These are phyloP conservation scores for Meteorus sp. DNA, from an alignment of 1,140 invertebrate species.

Conservation along the genomic window DNA sequence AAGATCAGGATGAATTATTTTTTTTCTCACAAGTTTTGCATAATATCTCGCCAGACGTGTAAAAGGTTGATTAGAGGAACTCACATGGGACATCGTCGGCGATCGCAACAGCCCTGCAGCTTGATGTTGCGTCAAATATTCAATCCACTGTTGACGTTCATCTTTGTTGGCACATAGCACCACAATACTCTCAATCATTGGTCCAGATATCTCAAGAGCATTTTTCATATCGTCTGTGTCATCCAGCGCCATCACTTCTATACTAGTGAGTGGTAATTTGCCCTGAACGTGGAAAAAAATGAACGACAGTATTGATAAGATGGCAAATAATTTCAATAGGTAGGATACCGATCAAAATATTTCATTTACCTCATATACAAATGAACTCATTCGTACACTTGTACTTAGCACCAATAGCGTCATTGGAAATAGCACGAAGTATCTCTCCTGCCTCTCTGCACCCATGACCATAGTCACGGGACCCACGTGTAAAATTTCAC, in stretches of 20 bases:
- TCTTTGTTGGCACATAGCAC: slow-evolving; percentile 83
- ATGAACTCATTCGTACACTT: slow-evolving; percentile 89
- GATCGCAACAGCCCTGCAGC: slow-evolving; percentile 52
- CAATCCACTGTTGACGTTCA: slow-evolving; percentile 86
- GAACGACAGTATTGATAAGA: not conserved
- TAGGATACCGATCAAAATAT: slow-evolving; percentile 5
- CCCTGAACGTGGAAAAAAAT: slow-evolving; percentile 67
- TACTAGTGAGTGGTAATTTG: slow-evolving; percentile 84
- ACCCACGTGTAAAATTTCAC: slow-evolving; percentile 83
- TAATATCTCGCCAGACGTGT: slow-evolving; percentile 73
- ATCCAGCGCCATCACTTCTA: slow-evolving; percentile 75
- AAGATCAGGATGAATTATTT: slow-evolving; percentile 69
- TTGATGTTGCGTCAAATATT: slow-evolving; percentile 71
- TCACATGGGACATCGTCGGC: slow-evolving; percentile 53
- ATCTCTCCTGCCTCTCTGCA: slow-evolving; percentile 79
- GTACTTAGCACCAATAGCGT: slow-evolving; percentile 88
- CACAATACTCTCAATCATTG: slow-evolving; percentile 86
- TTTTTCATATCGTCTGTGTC: slow-evolving; percentile 80
- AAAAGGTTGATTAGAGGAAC: slow-evolving; percentile 56
- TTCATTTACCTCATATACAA: slow-evolving; percentile 84
- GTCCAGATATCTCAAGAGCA: slow-evolving; percentile 89
- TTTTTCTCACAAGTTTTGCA: slow-evolving; percentile 70
- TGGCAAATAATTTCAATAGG: slow-evolving; percentile 12
- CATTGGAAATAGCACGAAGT: slow-evolving; percentile 88
- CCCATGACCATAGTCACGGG: slow-evolving; percentile 78